These are phyloP conservation scores for Tupiocoris notatus DNA, from an alignment of 2,888 invertebrate genomes.

Conservation along the genomic window DNA sequence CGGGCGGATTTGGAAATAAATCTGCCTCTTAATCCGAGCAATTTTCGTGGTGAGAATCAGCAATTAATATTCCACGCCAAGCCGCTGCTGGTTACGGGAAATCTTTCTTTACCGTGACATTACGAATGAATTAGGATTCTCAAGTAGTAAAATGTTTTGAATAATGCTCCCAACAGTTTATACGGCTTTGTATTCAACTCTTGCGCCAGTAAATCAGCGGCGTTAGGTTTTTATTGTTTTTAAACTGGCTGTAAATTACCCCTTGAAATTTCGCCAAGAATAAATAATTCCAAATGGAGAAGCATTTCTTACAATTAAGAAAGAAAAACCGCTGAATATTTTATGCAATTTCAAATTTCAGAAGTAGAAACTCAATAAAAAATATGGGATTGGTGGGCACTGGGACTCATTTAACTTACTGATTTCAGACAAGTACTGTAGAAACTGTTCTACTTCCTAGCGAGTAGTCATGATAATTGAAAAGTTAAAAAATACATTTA, in stretches of 20 bases:
- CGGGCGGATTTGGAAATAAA: not conserved
- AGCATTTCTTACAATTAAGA: no score
- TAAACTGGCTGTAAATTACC: not conserved
- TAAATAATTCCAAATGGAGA: no score
- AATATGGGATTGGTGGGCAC: no score
- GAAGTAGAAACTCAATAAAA: no score
- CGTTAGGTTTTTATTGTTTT: not conserved
- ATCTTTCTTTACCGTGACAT: not conserved
- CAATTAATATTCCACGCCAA: not conserved
- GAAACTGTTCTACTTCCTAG: no score
- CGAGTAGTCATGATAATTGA: no score
- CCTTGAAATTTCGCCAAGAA: not conserved
- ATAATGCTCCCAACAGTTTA: not conserved
- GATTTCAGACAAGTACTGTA: no score
- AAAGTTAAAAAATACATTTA: no score
- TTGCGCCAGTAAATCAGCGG: not conserved
- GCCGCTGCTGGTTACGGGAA: not conserved
- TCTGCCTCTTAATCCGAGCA: not conserved
- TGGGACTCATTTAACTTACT: no score
- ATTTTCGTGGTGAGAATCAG: not conserved
- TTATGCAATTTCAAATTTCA: no score
- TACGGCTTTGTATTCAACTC: not conserved
- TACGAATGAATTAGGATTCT: not conserved
- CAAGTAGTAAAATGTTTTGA: not conserved
- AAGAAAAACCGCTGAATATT: no score